A percentile compares a stretch with the other conserved stretches of the same genome.
These are phyloP conservation scores for Montipora capitata DNA, from an alignment of 92 coral and sea anemone genomes.

Conservation along the genomic window DNA sequence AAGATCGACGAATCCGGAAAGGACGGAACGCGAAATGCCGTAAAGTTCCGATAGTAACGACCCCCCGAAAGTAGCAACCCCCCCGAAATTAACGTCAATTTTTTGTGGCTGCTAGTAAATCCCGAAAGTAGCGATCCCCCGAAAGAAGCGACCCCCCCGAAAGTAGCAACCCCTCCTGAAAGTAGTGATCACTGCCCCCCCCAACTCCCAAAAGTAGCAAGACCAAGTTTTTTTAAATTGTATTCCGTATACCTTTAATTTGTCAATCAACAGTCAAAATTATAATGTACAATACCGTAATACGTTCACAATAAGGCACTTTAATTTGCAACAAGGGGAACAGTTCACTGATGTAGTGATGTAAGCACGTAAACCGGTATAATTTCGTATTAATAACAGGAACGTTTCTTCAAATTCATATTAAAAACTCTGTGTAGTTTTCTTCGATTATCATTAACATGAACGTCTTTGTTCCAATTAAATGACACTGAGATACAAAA, in stretches of 20 bases:
- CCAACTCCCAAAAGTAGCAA: conserved; percentile 10
- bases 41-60: not conserved
- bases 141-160: not conserved
- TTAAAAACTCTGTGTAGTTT: conserved; percentile 43
- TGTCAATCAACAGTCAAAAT: conserved; percentile 22
- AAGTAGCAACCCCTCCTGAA: not conserved
- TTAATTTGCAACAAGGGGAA: conserved; percentile 19
- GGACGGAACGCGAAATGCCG: too few relatives aligned
- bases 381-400: conserved; percentile 44
- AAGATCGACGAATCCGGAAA: too few relatives aligned
- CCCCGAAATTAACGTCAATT: not conserved
- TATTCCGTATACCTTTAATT: not conserved
- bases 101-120: not conserved
- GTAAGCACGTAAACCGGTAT: conserved; percentile 10
- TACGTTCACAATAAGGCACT: conserved; percentile 28
- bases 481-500: conserved; percentile 27
- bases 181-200: not conserved
- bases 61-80: not conserved
- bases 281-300: conserved; percentile 29
- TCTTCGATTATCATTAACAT: conserved; percentile 50
- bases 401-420: conserved; percentile 57
- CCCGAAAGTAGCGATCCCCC: not conserved
- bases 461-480: conserved; percentile 45
- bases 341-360: not conserved
- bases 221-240: not conserved